These are phyloP conservation scores for Tridacna gigas DNA, from an alignment of 2,888 invertebrate species.

Conservation along the genomic window DNA sequence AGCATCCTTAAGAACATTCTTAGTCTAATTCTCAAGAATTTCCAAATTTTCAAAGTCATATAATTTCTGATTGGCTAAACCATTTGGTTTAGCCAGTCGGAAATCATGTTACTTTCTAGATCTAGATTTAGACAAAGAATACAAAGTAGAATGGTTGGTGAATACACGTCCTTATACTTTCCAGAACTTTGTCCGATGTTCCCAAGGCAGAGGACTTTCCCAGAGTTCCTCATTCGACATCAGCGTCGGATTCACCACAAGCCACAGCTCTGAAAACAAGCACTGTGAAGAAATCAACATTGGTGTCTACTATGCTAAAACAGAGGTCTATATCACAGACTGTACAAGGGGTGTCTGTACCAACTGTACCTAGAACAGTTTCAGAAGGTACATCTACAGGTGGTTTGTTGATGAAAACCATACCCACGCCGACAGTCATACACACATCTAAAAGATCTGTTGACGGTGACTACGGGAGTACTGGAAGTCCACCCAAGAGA, in stretches of 20 bases:
- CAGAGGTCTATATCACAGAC: slow-evolving; percentile 75
- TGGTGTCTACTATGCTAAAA: slow-evolving; percentile 80
- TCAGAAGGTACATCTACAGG: slow-evolving; percentile 34
- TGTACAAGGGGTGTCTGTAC: slow-evolving; percentile 52
- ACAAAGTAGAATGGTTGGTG: too few species aligned
- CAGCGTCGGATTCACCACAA: slow-evolving; percentile 21
- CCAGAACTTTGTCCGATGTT: slow-evolving; percentile 71
- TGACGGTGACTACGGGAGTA: slow-evolving; percentile 9
- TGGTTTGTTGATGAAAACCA: slow-evolving; percentile 65
- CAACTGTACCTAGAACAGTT: slow-evolving; percentile 2
- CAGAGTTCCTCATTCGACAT: slow-evolving; percentile 33
- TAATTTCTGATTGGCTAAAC: too few species aligned
- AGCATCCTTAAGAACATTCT: too few species aligned
- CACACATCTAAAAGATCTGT: slow-evolving; percentile 55
- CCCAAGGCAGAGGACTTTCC: slow-evolving; percentile 78
- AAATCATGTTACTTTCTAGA: too few species aligned
- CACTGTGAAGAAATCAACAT: slow-evolving; percentile 64
- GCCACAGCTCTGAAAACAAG: slow-evolving; percentile 30
- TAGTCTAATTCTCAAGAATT: too few species aligned
- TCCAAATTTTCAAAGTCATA: too few species aligned
- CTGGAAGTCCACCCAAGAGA: slow-evolving; percentile 66
- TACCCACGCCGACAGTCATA: slow-evolving; percentile 25
- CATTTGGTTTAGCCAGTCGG: too few species aligned
- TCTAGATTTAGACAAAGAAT: too few species aligned
- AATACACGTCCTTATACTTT: slow-evolving; percentile 18